Base-by-base conservation (phyloP, 2,888 invertebrate genomes). In the Tyria jacobaeae region DNA sequence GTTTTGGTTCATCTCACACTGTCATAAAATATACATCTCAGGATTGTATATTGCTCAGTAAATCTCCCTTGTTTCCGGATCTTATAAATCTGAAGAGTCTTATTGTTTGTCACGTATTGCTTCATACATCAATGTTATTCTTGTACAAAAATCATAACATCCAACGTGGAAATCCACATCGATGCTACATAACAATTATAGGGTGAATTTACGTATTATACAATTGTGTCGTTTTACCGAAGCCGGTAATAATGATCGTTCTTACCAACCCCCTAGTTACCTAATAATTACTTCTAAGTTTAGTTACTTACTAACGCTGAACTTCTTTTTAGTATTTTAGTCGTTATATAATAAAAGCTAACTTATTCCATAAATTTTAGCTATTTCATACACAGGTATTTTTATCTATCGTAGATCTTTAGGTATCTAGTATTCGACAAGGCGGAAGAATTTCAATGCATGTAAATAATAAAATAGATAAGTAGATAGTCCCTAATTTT, bases 191-290 rank as follows among this genome's bases (percentile, higher is more conserved):
- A 10, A 39, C 39, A 53, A 25, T 9, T 39, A 53, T 10, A 39
- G 6, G 21, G 24, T 24, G 37, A 25, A 52, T 39, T 37, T 37
- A 53, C n/a, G 31, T 34, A 34, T 34, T 31, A 50, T n/a, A 21
- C 39, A 15, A 41, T 4, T 50, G 49, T 53, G 60, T 63, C 54
- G 64, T 62, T 63, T 66, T 67, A 54, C 48, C 62, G 51, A 61
- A 66, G 67, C 58, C 54, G 25, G 35, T 55, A 50, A 62, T 62
- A 64, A 67, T 62, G 50, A 68, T 70, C 51, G 62, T 57, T 63
- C 47, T 54, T 49, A 7, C 27, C 49, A 48, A 57, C 50, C 52
- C 41, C 12, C 34, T 55, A 25, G 37, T 50, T 60, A 65, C 65
- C 2, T 35, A 35, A 14, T 27, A 62, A 68, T 64, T 64, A 62